Conservation (phyloP, 2,113 vertebrate species). For the Boulengeromyrus knoepffleri region DNA sequence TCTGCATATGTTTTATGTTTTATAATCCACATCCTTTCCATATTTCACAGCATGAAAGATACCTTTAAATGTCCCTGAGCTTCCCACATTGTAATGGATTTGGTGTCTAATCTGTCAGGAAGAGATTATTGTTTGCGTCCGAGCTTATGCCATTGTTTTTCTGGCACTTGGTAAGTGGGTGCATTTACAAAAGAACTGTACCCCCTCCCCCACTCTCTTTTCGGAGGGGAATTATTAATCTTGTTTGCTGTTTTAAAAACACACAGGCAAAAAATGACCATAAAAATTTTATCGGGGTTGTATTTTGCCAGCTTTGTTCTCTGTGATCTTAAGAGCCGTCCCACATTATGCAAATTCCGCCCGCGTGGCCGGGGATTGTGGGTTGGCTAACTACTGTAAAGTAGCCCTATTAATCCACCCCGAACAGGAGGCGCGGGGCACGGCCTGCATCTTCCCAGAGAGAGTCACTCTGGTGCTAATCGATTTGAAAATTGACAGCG, state of each 20-base stretch:
- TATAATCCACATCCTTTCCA: conserved; percentile 74
- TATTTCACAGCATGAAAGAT: conserved; percentile 73
- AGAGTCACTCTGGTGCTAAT: conserved; percentile 10
- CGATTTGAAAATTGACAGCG: conserved; percentile 23
- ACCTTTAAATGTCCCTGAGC: conserved; percentile 62
- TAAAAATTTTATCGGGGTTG: conserved; percentile 18
- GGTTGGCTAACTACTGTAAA: conserved; percentile 18
- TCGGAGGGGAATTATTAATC: conserved; percentile 68
- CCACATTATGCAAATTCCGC: conserved; percentile 22
- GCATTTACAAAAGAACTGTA: conserved; percentile 59
- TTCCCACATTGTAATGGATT: conserved; percentile 50
- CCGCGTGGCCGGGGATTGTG: conserved; percentile 1
- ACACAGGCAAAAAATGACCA: conserved; percentile 8
- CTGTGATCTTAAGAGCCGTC: conserved; percentile 12
- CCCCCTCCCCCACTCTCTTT: conserved; percentile 54
- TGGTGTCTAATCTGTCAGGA: conserved; percentile 64
- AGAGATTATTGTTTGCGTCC: conserved; percentile 65
- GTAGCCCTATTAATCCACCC: conserved; percentile 19
- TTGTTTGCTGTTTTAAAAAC: conserved; percentile 44
- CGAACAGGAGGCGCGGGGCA: neutral
- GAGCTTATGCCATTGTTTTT: conserved; percentile 47
- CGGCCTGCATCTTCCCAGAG: neutral
- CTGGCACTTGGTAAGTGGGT: conserved; percentile 52
- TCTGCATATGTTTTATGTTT: conserved; percentile 80
- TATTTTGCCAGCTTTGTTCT: conserved; percentile 28